Evolutionary conservation across 2,888 invertebrate genomes (phyloP).

Genomic region (Myopa testacea): DNA sequence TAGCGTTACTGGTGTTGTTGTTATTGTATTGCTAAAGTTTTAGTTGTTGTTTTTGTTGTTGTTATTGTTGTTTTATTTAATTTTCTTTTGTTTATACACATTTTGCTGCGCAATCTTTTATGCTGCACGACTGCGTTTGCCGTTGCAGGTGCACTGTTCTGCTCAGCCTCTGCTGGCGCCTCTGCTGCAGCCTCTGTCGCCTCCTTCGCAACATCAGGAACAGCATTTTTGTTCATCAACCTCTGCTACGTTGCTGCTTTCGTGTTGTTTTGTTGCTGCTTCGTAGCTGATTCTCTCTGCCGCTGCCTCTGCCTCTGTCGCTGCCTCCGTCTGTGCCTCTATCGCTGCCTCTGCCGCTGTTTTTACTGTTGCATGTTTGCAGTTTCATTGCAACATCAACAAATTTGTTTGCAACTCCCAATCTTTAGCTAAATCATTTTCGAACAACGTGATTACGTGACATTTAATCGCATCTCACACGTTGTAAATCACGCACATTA

Average conservation of each 20-base stretch:
- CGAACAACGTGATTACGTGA: not conserved
- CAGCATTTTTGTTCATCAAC: not conserved
- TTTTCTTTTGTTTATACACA: slow-evolving; percentile 14
- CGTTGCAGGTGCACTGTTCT: not conserved
- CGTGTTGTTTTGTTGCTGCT: not conserved
- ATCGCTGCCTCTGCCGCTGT: not conserved
- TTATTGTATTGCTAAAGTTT: not conserved
- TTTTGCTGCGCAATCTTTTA: slow-evolving; percentile 15
- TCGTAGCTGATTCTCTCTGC: not conserved
- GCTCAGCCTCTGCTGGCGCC: too few relatives aligned
- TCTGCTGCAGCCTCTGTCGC: too few relatives aligned
- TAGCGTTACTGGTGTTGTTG: not conserved
- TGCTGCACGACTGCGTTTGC: slow-evolving; percentile 14
- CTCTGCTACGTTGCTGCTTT: not conserved
- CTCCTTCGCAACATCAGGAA: too few relatives aligned
- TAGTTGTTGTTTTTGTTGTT: not conserved
- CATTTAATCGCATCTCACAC: too few relatives aligned
- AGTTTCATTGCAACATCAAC: slow-evolving; percentile 26
- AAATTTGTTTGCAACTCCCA: slow-evolving; percentile 23
- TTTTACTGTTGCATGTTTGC: not conserved
- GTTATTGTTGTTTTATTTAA: not conserved
- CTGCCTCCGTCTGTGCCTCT: too few relatives aligned
- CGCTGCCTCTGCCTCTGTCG: too few relatives aligned
- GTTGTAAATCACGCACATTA: not conserved
- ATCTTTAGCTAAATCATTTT: not conserved